These are phyloP conservation scores for Tyrannus savana DNA, from an alignment of 2,113 vertebrate genomes.

Conservation along the genomic window DNA sequence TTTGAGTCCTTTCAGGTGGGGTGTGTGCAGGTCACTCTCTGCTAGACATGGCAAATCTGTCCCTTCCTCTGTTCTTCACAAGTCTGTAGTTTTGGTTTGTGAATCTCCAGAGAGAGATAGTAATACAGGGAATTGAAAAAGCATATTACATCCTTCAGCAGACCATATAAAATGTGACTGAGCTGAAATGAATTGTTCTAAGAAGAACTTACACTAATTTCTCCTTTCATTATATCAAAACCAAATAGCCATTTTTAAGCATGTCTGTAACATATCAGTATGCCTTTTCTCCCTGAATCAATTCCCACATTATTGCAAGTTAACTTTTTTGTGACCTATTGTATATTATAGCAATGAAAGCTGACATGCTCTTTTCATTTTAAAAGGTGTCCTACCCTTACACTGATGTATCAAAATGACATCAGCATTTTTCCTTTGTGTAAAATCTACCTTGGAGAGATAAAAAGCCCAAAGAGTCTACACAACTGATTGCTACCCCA, in stretches of 20 bases:
- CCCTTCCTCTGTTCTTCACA: background rate
- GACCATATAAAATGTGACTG: background rate
- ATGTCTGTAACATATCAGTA: background rate
- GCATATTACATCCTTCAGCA: background rate
- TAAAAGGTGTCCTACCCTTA: background rate
- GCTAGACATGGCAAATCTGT: background rate
- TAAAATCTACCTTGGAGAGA: background rate
- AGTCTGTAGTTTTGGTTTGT: background rate
- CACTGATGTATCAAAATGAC: background rate
- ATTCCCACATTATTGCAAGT: background rate
- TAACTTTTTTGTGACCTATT: background rate
- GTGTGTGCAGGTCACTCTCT: rapidly evolving
- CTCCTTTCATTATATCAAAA: background rate
- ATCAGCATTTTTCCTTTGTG: background rate
- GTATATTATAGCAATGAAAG: background rate
- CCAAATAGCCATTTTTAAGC: background rate
- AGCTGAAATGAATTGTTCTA: background rate
- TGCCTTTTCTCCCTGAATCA: background rate
- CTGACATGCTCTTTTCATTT: background rate
- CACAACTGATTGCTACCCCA: background rate
- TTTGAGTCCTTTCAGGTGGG: background rate
- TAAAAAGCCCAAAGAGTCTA: background rate
- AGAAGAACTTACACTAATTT: background rate
- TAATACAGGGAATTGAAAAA: background rate
- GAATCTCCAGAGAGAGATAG: background rate